Evolutionary conservation across 2,888 invertebrate genomes (phyloP).

Genomic region (Drosophila siamana): DNA sequence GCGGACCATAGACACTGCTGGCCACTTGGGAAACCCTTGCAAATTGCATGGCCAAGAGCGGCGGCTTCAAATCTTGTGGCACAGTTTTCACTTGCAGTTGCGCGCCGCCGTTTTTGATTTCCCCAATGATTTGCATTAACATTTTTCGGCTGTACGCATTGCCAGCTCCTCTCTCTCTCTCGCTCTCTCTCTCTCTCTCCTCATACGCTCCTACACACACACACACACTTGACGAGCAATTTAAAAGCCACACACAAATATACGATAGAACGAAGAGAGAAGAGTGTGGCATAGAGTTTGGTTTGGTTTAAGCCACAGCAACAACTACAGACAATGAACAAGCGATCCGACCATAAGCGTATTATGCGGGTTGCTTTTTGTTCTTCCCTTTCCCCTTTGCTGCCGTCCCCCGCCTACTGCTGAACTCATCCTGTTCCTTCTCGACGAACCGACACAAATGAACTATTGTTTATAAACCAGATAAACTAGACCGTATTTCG

Average conservation of each 20-base stretch:
- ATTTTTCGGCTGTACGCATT: slow-evolving; percentile 69
- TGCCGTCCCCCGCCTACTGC: background rate
- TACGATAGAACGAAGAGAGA: background rate
- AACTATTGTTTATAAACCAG: slow-evolving; percentile 77
- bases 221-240: slow-evolving; percentile 60
- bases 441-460: slow-evolving; percentile 56
- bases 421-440: background rate
- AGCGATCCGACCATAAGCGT: slow-evolving; percentile 67
- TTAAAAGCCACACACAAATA: slow-evolving; percentile 56
- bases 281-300: slow-evolving; percentile 9
- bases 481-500: slow-evolving; percentile 42
- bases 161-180: background rate
- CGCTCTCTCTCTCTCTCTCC: slow-evolving; percentile 1
- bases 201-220: slow-evolving; percentile 10
- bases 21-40: slow-evolving; percentile 81
- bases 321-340: slow-evolving; percentile 54
- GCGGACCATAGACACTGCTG: slow-evolving; percentile 34
- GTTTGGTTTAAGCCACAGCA: slow-evolving; percentile 35
- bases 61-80: slow-evolving; percentile 66
- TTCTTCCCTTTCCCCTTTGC: slow-evolving; percentile 5
- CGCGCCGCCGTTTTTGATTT: slow-evolving; percentile 72
- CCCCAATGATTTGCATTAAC: slow-evolving; percentile 79
- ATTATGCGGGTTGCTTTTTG: slow-evolving; percentile 72
- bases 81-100: slow-evolving; percentile 77
- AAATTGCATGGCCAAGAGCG: slow-evolving; percentile 73